Evolutionary conservation across 2,113 vertebrate species (phyloP).

Genomic region (Eclectus roratus): DNA sequence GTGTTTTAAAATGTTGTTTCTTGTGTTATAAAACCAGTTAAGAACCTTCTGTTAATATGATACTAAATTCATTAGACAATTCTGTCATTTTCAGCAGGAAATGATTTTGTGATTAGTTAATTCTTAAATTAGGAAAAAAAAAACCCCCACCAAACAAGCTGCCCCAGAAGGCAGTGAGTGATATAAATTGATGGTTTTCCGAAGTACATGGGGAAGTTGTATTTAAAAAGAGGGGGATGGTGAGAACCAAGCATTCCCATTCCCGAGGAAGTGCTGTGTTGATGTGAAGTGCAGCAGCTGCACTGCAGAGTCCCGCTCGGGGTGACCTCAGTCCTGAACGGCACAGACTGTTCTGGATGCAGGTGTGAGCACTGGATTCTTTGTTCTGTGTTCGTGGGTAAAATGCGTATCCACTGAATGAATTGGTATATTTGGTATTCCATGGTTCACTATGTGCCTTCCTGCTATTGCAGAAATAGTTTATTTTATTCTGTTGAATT

Average conservation of each 20-base stretch:
- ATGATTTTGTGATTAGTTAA: neutral
- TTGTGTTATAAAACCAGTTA: neutral
- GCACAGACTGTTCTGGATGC: constrained; percentile 58
- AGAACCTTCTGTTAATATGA: neutral
- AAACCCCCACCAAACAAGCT: neutral
- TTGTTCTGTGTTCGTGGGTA: constrained; percentile 59
- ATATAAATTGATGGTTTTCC: neutral
- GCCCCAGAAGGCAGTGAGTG: neutral
- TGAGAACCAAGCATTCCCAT: constrained; percentile 9
- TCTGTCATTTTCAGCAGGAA: neutral
- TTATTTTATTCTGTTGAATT: constrained; percentile 53
- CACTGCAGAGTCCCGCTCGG: constrained; percentile 26
- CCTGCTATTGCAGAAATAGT: constrained; percentile 43
- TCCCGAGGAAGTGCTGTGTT: constrained; percentile 44
- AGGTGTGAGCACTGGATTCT: constrained; percentile 66
- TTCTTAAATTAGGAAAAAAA: neutral
- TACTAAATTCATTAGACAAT: neutral
- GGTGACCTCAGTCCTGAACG: constrained; percentile 59
- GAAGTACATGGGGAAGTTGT: neutral
- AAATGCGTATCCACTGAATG: constrained; percentile 36
- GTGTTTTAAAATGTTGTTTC: neutral
- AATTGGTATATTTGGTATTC: constrained; percentile 59
- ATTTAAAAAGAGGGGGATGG: neutral
- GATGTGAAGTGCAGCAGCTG: constrained; percentile 61
- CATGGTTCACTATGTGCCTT: constrained; percentile 40